Conservation (phyloP, 2,888 invertebrate genomes). For the Crematogaster levior region DNA sequence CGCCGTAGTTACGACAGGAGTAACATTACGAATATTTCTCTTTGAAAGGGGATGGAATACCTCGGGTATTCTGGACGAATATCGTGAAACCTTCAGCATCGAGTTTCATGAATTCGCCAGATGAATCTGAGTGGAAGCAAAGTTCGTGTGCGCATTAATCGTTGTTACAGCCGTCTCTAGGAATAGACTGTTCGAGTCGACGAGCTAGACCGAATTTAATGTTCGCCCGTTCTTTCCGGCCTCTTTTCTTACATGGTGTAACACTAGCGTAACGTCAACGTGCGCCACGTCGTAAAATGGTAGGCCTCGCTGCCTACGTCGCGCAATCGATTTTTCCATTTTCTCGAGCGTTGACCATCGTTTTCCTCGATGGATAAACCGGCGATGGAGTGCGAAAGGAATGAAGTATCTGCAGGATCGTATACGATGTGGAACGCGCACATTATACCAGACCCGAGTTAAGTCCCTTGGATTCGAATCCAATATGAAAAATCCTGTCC, state of each 20-base stretch:
- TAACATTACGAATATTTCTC: no score
- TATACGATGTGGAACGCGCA: not conserved
- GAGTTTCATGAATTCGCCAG: not conserved
- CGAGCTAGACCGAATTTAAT: not conserved
- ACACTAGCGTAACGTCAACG: not conserved
- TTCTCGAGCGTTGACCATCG: slow-evolving; percentile 40
- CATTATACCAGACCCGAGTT: slow-evolving; percentile 16
- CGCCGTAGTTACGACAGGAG: not conserved
- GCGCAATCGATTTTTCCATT: slow-evolving; percentile 49
- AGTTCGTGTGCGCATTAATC: not conserved
- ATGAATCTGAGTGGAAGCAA: not conserved
- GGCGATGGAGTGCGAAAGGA: slow-evolving; percentile 2
- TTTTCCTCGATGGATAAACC: slow-evolving; percentile 35
- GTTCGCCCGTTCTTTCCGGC: not conserved
- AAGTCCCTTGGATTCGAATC: slow-evolving; percentile 58
- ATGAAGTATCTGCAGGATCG: no score
- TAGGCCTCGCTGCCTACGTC: not conserved
- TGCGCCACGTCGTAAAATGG: slow-evolving; percentile 33
- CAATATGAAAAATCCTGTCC: slow-evolving; percentile 65
- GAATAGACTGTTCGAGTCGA: not conserved
- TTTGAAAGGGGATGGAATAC: not conserved
- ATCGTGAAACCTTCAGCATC: not conserved
- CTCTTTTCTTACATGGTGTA: not conserved
- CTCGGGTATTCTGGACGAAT: not conserved
- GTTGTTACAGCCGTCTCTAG: no score